A percentile compares a stretch with the other conserved stretches of the same genome.
Conservation (phyloP, 1,140 invertebrate species). For the Neocloeon triangulifer region DNA sequence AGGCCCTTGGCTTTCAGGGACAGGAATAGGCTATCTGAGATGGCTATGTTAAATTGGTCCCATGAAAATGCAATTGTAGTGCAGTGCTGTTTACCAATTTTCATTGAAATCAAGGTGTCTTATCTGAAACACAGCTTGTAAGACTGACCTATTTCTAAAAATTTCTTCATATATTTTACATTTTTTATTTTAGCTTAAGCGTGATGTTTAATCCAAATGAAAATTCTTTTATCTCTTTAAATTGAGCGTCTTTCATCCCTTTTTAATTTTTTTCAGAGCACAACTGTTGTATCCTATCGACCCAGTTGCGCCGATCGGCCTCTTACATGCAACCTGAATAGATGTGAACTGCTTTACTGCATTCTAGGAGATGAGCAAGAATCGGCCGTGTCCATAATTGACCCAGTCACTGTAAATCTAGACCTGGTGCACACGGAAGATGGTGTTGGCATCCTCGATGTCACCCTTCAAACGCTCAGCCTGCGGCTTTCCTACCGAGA, state of each 20-base stretch:
- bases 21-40: no score
- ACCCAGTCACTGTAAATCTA: slow-evolving; percentile 65
- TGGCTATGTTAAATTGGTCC: no score
- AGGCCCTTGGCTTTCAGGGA: no score
- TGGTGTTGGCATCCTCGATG: slow-evolving; percentile 15
- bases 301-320: slow-evolving; percentile 47
- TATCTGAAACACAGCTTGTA: no score
- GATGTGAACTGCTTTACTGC: slow-evolving; percentile 86
- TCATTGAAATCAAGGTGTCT: no score
- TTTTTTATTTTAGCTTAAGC: neutral
- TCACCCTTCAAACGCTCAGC: slow-evolving; percentile 30
- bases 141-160: no score
- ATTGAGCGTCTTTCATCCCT: slow-evolving; percentile 4
- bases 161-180: no score
- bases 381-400: slow-evolving; percentile 87
- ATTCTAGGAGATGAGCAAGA: slow-evolving; percentile 72
- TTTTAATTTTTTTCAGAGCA: slow-evolving; percentile 31
- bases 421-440: slow-evolving; percentile 27
- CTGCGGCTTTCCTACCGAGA: slow-evolving; percentile 84
- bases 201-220: slow-evolving; percentile 3
- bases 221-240: slow-evolving; percentile 6
- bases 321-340: slow-evolving; percentile 66
- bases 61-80: no score
- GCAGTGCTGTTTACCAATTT: no score
- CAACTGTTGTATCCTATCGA: slow-evolving; percentile 62